phyloP scores from a whole-genome alignment of 2,113 vertebrate species.

The Sterna hirundo region DNA sequence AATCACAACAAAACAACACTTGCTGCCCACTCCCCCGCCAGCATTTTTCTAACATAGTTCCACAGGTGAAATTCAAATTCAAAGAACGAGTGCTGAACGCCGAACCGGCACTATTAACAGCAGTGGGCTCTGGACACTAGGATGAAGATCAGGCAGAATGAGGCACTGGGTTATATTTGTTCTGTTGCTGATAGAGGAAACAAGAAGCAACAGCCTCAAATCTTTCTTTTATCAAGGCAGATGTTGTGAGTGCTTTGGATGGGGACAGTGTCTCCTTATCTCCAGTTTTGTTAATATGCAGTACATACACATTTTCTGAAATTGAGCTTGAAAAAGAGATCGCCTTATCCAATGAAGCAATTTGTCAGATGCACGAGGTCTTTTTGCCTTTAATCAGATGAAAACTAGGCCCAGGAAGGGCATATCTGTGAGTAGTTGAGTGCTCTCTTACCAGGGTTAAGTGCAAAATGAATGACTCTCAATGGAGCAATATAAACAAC shows the following conservation, averaged over 20 bases:
- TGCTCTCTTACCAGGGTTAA: neutral
- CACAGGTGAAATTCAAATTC: neutral
- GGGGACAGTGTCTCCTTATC: neutral
- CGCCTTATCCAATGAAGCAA: neutral
- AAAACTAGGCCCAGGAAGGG: neutral
- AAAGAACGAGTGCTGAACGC: neutral
- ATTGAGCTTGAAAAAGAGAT: neutral
- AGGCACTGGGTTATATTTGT: neutral
- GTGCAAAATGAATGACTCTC: neutral
- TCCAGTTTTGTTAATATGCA: neutral
- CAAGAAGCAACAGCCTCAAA: neutral
- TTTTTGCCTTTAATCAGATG: neutral
- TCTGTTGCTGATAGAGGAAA: neutral
- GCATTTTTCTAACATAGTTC: neutral
- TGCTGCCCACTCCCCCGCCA: neutral
- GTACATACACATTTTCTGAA: neutral
- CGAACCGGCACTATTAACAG: accelerated
- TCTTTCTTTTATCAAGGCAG: neutral
- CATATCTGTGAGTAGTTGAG: neutral
- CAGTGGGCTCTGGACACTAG: neutral
- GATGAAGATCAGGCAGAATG: neutral
- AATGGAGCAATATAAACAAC: neutral
- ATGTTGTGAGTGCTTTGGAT: neutral
- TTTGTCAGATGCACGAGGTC: neutral
- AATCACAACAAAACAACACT: neutral